Evolutionary conservation across 2,797 vertebrate genomes (phyloP).

Genomic region (Phrynocephalus vlangalii): DNA sequence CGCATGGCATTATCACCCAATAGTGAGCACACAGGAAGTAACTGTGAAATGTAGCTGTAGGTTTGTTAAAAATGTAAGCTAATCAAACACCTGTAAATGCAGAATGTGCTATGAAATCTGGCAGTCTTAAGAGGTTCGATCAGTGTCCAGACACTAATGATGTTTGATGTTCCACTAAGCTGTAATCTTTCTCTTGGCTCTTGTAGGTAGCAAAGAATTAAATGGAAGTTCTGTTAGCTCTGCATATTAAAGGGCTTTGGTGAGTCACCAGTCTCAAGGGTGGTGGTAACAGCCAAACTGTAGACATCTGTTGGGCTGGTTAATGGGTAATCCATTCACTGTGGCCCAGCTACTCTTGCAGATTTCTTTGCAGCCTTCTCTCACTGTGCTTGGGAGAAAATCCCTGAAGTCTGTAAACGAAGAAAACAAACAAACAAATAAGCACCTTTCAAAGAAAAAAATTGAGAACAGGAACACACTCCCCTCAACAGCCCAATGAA

Average conservation of each 20-base stretch:
- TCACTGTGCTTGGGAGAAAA: neutral
- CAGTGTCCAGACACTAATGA: neutral
- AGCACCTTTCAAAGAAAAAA: neutral
- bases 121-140: conserved; percentile 35
- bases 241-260: conserved; percentile 29
- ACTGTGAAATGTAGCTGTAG: neutral
- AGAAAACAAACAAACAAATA: no score
- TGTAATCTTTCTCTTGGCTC: neutral
- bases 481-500: neutral
- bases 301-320: conserved; percentile 11
- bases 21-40: conserved; percentile 4
- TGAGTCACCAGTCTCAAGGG: conserved; percentile 41
- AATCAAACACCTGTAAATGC: conserved; percentile 28
- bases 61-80: neutral
- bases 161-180: conserved; percentile 33
- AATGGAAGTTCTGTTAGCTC: conserved; percentile 17
- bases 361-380: conserved; percentile 36
- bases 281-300: conserved; percentile 38
- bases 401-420: neutral
- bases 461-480: neutral
- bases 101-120: conserved; percentile 40
- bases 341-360: conserved; percentile 47
- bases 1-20: neutral
- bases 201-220: conserved; percentile 22
- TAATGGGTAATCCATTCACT: conserved; percentile 65